A percentile compares a stretch with the other conserved stretches of the same genome.
Evolutionary conservation across 2,113 vertebrate species (phyloP).

Genomic region (Probosciger aterrimus): DNA sequence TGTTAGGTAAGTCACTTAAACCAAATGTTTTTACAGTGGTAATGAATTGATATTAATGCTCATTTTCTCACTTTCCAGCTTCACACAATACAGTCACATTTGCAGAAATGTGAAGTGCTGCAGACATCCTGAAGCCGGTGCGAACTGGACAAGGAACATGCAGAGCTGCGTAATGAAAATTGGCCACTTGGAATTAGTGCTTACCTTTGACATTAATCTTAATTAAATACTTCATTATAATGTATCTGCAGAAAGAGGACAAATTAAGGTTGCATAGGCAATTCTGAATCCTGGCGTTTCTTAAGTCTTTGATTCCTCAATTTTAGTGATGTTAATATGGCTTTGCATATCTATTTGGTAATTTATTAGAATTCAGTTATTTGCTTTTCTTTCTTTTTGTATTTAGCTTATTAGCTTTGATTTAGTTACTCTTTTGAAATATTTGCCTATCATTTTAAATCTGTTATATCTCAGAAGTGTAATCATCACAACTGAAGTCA

Average conservation of each 20-base stretch:
- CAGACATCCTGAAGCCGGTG: background rate
- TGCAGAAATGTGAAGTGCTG: constrained; percentile 13
- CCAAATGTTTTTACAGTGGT: constrained; percentile 18
- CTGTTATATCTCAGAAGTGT: background rate
- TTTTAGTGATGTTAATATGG: background rate
- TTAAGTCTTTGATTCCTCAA: background rate
- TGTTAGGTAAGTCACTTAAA: constrained; percentile 26
- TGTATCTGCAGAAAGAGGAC: constrained; percentile 4
- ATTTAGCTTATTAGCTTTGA: background rate
- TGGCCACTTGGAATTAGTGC: constrained; percentile 48
- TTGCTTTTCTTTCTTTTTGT: background rate
- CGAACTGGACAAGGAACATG: background rate
- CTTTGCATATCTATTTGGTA: background rate
- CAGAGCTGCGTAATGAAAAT: constrained; percentile 38
- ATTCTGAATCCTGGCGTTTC: constrained; percentile 6
- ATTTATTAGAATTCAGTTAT: background rate
- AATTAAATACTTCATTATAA: constrained; percentile 58
- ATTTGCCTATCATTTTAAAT: background rate
- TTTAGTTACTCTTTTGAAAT: background rate
- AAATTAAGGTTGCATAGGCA: constrained; percentile 30
- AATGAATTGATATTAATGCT: constrained; percentile 46
- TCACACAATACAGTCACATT: background rate
- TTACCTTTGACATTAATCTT: constrained; percentile 63
- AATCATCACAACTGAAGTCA: background rate
- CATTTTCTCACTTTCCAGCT: constrained; percentile 3